Evolutionary conservation across 2,888 invertebrate genomes (phyloP).

Genomic region (Microplitis deprimator): DNA sequence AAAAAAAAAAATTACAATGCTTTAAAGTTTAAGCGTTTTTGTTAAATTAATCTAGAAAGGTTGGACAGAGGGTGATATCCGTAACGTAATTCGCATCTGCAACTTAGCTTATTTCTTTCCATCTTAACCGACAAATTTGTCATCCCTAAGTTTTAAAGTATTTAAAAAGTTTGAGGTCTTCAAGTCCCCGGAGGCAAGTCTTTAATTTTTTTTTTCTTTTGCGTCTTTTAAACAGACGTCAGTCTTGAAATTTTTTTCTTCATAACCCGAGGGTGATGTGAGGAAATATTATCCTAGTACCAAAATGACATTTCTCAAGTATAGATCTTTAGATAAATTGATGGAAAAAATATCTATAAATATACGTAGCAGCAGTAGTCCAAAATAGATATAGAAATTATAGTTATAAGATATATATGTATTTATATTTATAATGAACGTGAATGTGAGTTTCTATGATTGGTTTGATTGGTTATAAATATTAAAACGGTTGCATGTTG

Average conservation of each 20-base stretch:
- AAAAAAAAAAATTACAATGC: conserved; percentile 49
- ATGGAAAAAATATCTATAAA: too few relatives aligned
- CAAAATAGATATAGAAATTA: too few relatives aligned
- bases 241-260: conserved; percentile 23
- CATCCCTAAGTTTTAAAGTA: conserved; percentile 69
- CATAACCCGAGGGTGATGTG: background rate
- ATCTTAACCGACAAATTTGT: conserved; percentile 64
- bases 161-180: conserved; percentile 67
- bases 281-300: background rate
- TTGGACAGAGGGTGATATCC: conserved; percentile 20
- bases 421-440: background rate
- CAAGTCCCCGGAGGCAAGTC: conserved; percentile 43
- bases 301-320: background rate
- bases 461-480: conserved; percentile 1
- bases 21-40: conserved; percentile 49
- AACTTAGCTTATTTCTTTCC: background rate
- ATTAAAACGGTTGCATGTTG: background rate
- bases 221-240: conserved; percentile 46
- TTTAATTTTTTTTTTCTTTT: conserved; percentile 23
- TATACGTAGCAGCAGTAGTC: too few relatives aligned
- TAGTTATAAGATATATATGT: too few relatives aligned
- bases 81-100: conserved; percentile 2
- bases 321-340: background rate
- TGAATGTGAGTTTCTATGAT: background rate
- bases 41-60: conserved; percentile 44